These are phyloP conservation scores for Vanessa atalanta DNA, from an alignment of 1,140 invertebrate genomes.

Conservation along the genomic window DNA sequence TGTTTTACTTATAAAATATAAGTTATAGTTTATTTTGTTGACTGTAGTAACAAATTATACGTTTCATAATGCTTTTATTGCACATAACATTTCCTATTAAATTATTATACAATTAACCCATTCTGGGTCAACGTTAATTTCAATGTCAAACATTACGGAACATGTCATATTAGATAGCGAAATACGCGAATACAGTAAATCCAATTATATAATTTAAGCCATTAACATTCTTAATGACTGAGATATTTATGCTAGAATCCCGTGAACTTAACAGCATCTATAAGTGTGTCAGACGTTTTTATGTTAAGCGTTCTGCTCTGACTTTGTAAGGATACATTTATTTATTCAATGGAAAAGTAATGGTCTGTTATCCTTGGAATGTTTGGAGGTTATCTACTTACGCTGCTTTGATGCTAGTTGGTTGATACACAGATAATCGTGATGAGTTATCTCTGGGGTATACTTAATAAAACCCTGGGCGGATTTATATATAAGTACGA, in stretches of 20 bases:
- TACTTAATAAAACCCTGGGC: too few species aligned
- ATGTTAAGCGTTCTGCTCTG: background rate
- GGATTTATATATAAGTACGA: too few species aligned
- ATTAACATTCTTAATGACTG: background rate
- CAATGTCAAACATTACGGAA: conserved; percentile 5
- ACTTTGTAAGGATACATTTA: background rate
- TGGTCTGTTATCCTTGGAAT: too few species aligned
- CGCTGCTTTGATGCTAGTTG: too few species aligned
- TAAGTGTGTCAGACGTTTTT: background rate
- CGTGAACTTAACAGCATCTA: background rate
- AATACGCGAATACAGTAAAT: background rate
- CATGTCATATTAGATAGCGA: background rate
- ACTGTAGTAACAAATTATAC: background rate
- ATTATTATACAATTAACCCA: conserved; percentile 2
- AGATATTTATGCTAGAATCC: background rate
- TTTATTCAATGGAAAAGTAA: background rate
- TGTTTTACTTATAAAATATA: too few species aligned
- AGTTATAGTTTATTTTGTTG: background rate
- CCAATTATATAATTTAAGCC: background rate
- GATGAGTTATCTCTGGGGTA: too few species aligned
- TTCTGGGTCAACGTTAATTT: conserved; percentile 4
- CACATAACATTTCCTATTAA: background rate
- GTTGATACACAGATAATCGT: too few species aligned
- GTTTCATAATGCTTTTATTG: background rate
- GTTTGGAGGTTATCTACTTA: too few species aligned